Evolutionary conservation across 1,140 invertebrate genomes (phyloP).

Genomic region (Platyura marginata): DNA sequence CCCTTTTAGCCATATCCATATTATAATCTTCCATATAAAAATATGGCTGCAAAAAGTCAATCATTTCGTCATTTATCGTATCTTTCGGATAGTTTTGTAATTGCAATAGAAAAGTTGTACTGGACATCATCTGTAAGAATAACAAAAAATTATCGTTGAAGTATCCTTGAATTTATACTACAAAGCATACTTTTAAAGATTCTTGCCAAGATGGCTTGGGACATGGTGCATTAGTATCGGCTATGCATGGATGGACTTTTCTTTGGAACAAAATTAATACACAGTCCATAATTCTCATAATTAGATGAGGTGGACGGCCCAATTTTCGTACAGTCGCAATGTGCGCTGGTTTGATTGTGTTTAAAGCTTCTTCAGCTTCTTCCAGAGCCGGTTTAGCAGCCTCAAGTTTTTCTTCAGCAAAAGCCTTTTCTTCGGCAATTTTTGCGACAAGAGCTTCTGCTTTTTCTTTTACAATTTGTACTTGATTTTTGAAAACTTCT

Average conservation of each 20-base stretch:
- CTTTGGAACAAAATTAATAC: constrained; percentile 85
- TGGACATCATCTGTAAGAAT: constrained; percentile 71
- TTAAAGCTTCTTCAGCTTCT: constrained; percentile 89
- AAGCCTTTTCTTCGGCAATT: constrained; percentile 79
- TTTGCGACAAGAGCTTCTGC: constrained; percentile 77
- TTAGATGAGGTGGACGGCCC: constrained; percentile 84
- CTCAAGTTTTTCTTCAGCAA: constrained; percentile 77
- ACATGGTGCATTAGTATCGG: constrained; percentile 62
- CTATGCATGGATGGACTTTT: constrained; percentile 58
- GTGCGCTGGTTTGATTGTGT: constrained; percentile 92
- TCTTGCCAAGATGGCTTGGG: constrained; percentile 91
- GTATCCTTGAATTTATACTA: constrained; percentile 1
- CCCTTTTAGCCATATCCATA: constrained; percentile 87
- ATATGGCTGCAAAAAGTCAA: constrained; percentile 81
- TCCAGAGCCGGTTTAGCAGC: constrained; percentile 71
- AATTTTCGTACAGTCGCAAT: constrained; percentile 91
- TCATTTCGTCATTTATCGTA: constrained; percentile 92
- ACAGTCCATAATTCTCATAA: constrained; percentile 97
- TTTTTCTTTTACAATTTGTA: constrained; percentile 88
- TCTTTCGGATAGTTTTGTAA: constrained; percentile 93
- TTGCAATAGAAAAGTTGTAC: constrained; percentile 81
- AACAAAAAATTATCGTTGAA: constrained; percentile 1
- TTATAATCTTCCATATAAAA: constrained; percentile 91
- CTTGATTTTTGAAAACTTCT: constrained; percentile 87
- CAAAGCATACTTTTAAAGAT: constrained; percentile 62